These are phyloP conservation scores for Phyllotreta cruciferae DNA, from an alignment of 2,888 invertebrate species.

Conservation along the genomic window DNA sequence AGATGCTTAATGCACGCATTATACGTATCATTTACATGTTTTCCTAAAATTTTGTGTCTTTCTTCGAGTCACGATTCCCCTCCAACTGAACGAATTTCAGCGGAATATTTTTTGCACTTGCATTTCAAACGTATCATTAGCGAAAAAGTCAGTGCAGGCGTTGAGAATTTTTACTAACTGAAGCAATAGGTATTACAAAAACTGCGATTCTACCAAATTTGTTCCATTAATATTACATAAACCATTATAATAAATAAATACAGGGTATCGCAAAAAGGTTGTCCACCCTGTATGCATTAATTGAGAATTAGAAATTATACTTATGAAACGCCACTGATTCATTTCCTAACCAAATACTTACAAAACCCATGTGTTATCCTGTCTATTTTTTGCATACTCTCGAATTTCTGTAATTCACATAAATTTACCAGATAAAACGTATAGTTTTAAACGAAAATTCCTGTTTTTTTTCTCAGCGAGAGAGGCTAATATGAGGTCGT, in stretches of 20 bases:
- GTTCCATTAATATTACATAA: too few species aligned
- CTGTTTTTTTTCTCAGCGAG: constrained; percentile 17
- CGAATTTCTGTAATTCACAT: constrained; percentile 36
- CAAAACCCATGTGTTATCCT: constrained; percentile 37
- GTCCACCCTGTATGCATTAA: too few species aligned
- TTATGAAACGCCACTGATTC: constrained; percentile 15
- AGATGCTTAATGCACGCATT: constrained; percentile 5
- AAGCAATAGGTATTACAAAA: too few species aligned
- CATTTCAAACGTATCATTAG: constrained; percentile 32
- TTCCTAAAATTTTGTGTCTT: constrained; percentile 30
- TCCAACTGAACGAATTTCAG: constrained; percentile 39
- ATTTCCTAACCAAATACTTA: constrained; percentile 33
- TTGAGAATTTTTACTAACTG: background rate
- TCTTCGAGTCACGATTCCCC: constrained; percentile 39
- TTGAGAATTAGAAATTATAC: too few species aligned
- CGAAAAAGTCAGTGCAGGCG: constrained; percentile 15
- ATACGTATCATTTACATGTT: constrained; percentile 17
- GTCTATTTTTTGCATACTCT: constrained; percentile 21
- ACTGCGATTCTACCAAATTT: too few species aligned
- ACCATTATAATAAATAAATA: too few species aligned
- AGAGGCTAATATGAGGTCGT: constrained; percentile 33
- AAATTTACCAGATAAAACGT: constrained; percentile 23
- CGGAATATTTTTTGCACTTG: constrained; percentile 39
- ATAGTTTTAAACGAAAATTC: constrained; percentile 25
- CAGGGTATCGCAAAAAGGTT: too few species aligned